These are phyloP conservation scores for Argya squamiceps DNA, from an alignment of 2,797 vertebrate genomes.

Conservation along the genomic window DNA sequence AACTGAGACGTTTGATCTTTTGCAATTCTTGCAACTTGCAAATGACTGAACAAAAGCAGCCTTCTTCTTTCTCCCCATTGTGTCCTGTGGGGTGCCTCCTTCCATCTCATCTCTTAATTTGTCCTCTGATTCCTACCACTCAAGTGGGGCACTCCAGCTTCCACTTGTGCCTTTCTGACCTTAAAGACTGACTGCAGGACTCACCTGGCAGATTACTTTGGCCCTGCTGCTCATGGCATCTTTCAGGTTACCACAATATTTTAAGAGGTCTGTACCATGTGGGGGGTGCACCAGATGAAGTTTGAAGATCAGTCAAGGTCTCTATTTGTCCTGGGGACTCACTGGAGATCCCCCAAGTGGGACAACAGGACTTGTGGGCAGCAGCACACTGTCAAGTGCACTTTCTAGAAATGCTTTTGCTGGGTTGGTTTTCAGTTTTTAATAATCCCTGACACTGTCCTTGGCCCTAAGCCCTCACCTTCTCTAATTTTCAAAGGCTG, in stretches of 20 bases:
- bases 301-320: background rate
- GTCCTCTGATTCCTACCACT: background rate
- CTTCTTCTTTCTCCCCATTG: background rate
- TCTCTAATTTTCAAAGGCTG: background rate
- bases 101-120: background rate
- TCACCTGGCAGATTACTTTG: background rate
- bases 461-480: background rate
- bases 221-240: background rate
- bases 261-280: background rate
- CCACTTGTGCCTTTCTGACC: background rate
- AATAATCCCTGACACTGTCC: rapidly evolving
- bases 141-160: background rate
- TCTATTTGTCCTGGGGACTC: background rate
- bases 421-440: background rate
- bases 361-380: background rate
- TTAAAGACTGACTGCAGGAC: background rate
- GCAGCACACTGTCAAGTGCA: background rate
- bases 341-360: rapidly evolving
- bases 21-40: background rate
- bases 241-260: background rate
- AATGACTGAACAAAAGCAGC: background rate
- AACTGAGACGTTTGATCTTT: background rate
- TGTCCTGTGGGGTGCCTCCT: background rate
- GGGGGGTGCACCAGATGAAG: background rate
- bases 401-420: background rate